phyloP scores from a whole-genome alignment of 2,113 vertebrate genomes.

The Merops nubicus region DNA sequence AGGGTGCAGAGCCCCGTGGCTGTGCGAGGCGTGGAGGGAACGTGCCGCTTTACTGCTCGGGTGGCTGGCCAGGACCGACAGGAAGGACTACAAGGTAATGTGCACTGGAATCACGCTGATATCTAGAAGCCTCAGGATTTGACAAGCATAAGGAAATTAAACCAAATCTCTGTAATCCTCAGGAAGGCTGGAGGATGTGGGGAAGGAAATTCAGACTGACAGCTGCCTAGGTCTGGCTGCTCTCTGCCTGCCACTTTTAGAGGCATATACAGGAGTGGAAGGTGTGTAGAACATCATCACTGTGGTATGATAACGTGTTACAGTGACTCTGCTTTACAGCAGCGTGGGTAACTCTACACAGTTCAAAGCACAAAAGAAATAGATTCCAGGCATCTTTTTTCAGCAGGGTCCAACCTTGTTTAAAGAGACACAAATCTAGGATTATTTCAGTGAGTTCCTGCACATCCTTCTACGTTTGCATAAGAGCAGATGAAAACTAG shows the following conservation, averaged over 20 bases:
- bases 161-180: background rate
- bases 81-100: background rate
- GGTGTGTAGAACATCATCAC: background rate
- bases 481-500: background rate
- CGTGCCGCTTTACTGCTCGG: background rate
- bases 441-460: background rate
- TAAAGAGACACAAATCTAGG: background rate
- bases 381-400: background rate
- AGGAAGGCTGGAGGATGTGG: background rate
- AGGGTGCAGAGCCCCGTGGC: background rate
- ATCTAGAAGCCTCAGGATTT: background rate
- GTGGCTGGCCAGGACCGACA: rapidly evolving
- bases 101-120: background rate
- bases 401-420: background rate
- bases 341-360: background rate
- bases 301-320: background rate
- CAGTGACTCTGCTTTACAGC: background rate
- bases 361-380: background rate
- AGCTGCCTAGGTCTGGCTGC: background rate
- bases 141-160: background rate
- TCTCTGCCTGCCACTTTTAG: background rate
- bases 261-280: background rate
- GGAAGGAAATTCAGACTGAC: background rate
- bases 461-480: background rate
- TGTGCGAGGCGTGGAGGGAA: background rate